Evolutionary conservation across 2,113 vertebrate genomes (phyloP).

Genomic region (Cariama cristata): DNA sequence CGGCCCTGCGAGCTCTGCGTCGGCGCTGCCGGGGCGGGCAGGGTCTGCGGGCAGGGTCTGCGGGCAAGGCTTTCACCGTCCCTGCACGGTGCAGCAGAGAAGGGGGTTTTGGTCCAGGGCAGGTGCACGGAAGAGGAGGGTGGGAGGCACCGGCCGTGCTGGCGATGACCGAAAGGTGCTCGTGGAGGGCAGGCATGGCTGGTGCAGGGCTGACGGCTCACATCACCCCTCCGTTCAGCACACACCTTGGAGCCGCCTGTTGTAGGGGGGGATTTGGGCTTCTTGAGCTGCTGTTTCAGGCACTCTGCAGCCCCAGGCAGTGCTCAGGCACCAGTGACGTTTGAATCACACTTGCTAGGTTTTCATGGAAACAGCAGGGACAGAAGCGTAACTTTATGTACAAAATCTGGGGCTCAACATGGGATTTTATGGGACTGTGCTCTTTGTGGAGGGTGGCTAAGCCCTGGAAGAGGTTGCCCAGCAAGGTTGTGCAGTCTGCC

Average conservation of each 20-base stretch:
- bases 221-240: fast-evolving
- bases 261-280: not conserved
- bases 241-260: not conserved
- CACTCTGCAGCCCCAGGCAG: not conserved
- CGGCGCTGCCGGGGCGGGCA: fast-evolving
- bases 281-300: not conserved
- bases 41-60: not conserved
- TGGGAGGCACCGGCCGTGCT: not conserved
- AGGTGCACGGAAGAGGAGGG: not conserved
- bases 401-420: fast-evolving
- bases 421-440: not conserved
- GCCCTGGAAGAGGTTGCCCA: not conserved
- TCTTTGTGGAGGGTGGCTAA: not conserved
- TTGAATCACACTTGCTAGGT: not conserved
- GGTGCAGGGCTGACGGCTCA: not conserved
- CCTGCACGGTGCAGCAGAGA: not conserved
- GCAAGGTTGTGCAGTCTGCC: not conserved
- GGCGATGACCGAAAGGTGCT: fast-evolving
- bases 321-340: not conserved
- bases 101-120: not conserved
- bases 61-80: not conserved
- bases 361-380: not conserved
- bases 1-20: fast-evolving
- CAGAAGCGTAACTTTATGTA: not conserved
- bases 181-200: fast-evolving